Conservation (phyloP, 2,888 invertebrate genomes). For the Conistra vaccinii region DNA sequence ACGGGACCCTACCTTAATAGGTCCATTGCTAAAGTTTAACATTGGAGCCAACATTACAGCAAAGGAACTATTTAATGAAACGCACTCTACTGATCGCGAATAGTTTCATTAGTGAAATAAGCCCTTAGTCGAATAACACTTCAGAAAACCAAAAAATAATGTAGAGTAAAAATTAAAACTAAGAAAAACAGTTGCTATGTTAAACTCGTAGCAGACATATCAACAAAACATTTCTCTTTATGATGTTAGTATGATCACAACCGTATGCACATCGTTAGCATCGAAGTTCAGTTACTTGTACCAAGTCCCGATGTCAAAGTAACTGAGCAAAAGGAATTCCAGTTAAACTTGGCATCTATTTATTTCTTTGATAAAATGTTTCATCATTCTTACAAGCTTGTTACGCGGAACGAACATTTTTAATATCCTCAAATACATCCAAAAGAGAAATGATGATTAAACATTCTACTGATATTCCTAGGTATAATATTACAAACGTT, state of each 20-base stretch:
- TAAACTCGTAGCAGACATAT: background rate
- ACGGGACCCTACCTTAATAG: too few relatives aligned
- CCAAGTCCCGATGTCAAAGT: slow-evolving; percentile 33
- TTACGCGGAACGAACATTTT: slow-evolving; percentile 56
- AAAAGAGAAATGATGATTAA: slow-evolving; percentile 57
- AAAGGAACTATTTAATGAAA: too few relatives aligned
- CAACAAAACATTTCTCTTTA: slow-evolving; percentile 11
- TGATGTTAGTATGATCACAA: slow-evolving; percentile 10
- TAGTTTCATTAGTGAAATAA: too few relatives aligned
- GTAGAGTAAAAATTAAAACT: background rate
- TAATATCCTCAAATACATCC: slow-evolving; percentile 56
- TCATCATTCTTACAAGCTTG: slow-evolving; percentile 33
- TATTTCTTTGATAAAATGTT: slow-evolving; percentile 58
- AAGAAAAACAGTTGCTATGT: background rate
- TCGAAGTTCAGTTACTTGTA: background rate
- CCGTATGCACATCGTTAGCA: slow-evolving; percentile 40
- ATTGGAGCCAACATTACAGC: too few relatives aligned
- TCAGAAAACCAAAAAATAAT: too few relatives aligned
- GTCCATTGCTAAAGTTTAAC: too few relatives aligned
- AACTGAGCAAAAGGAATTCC: slow-evolving; percentile 30
- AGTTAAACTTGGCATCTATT: slow-evolving; percentile 39
- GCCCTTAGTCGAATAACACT: too few relatives aligned
- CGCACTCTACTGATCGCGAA: too few relatives aligned
- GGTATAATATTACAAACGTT: slow-evolving; percentile 39
- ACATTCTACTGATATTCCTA: slow-evolving; percentile 51